Base-by-base conservation (phyloP, 2,888 invertebrate species). In the Campaea margaritaria region DNA sequence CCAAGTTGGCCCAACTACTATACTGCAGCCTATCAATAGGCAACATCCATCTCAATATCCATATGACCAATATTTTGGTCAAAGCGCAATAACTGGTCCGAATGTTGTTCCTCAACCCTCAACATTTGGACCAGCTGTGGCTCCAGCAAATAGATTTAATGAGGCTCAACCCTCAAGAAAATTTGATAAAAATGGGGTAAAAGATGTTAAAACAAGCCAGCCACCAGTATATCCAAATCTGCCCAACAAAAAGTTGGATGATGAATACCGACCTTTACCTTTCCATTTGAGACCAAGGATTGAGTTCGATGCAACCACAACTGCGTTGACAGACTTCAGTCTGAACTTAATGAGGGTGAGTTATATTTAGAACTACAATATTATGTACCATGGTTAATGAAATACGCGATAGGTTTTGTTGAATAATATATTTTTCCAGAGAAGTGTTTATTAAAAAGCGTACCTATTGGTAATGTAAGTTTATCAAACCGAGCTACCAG, bases 301-400 rank as follows among this genome's bases (percentile, higher is more conserved):
- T 45, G 50, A 10, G 0, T 34, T 69, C 1, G 64, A 62, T 45
- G 52, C 16, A 15, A 41, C 52, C 9, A 46, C 67, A 16, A 27
- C 8, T 16, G 56, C 67, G 12, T 39, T 69, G 21, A 64, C 67
- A 0, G 63, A 64, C 44, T 68, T 66, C 52, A 64, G 63, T 46
- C 31, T 70, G 27, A 59, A 52, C 49, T 15, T 66, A n/a, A 65
- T 68, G 64, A 65, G 63, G 62, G 67, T 67, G 50, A 49, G 49
- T 41, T 44, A 36, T 36, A 8, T 39, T 39, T 13, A 39, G 7
- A 5, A 14, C 1, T n/a, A 10, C 5, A 12, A 10, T n/a, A n/a
- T n/a, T n/a, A n/a, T n/a, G n/a, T n/a, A n/a, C n/a, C n/a, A n/a
- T n/a, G n/a, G n/a, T n/a, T n/a, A n/a, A n/a, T n/a, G n/a, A n/a